Evolutionary conservation across 1,140 invertebrate genomes (phyloP), one percentile per base, ranked within the genome.

Genomic region (Himalopsyche phryganea): DNA sequence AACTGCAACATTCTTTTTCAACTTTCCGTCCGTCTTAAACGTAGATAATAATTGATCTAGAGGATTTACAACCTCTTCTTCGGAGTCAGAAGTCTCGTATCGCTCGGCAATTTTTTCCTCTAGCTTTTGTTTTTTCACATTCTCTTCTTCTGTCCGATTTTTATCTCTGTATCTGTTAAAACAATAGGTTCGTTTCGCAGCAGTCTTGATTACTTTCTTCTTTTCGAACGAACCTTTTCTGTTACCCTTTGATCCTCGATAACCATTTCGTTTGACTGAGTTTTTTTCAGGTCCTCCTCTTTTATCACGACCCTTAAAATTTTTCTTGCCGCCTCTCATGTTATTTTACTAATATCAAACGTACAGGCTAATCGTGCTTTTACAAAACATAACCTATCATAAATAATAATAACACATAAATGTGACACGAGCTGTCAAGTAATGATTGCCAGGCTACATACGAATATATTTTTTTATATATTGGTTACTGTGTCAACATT

Each of bases 31-130:
- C n/a, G 58, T 46, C 15, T 54, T 68, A 67, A 86, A 83, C 52
- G 80, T 81, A 1, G 78, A 76, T 19, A 84, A 66, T 50, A 86
- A 70, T 46, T 80, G 71, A 47, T 75, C 71, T 62, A 81, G 69
- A 10, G 75, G 71, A 75, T 85, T 73, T 55, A 78, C 74, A 46
- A 79, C 75, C 55, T 81, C 80, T 19, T 81, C 70, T 68, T 67
- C 75, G 18, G 60, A 76, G 11, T 78, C 75, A 1, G 72, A 74
- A 65, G 63, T 70, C 1, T 65, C 63, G 11, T 63, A 58, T 51
- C 68, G 63, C 49, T 72, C 60, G 36, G 68, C 56, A 5, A 61
- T 38, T 53, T 67, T 71, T 36, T 67, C 65, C 53, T 77, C 73
- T 50, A 77, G 51, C 55, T 67, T 66, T 36, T 65, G 68, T 51